A percentile compares a stretch with the other conserved stretches of the same genome.
Evolutionary conservation across 2,888 invertebrate genomes (phyloP).

Genomic region (Sisyra terminalis): DNA sequence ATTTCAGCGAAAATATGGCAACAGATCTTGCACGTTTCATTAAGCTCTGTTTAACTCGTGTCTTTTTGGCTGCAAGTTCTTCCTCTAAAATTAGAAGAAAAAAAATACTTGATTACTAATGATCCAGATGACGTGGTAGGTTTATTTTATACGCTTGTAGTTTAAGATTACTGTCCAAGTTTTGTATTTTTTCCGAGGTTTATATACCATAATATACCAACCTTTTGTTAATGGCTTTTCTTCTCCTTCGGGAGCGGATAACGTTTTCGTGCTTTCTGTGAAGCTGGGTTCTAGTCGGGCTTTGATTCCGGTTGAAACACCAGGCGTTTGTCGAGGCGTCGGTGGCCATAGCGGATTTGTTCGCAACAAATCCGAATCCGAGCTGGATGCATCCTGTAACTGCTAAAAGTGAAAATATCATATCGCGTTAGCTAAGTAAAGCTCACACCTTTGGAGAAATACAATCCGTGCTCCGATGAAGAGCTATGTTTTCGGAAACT

Average conservation of each 20-base stretch:
- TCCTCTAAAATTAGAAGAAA: slow-evolving; percentile 28
- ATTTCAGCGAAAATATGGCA: slow-evolving; percentile 68
- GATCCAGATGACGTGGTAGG: no score
- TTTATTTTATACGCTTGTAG: no score
- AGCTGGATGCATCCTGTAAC: slow-evolving; percentile 33
- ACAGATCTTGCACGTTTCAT: slow-evolving; percentile 75
- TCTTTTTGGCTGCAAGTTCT: slow-evolving; percentile 45
- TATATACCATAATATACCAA: slow-evolving; percentile 14
- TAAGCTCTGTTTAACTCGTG: slow-evolving; percentile 50
- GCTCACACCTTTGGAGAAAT: slow-evolving; percentile 40
- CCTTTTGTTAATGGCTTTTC: slow-evolving; percentile 28
- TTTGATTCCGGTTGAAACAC: slow-evolving; percentile 8
- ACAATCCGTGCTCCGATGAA: slow-evolving; percentile 67
- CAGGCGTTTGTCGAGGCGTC: slow-evolving; percentile 20
- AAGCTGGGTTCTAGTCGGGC: slow-evolving; percentile 29
- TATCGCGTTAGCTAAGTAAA: background rate
- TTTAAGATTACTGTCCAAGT: no score
- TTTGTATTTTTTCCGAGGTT: no score
- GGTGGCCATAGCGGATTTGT: slow-evolving; percentile 21
- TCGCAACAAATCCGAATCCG: slow-evolving; percentile 37
- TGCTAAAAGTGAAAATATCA: background rate
- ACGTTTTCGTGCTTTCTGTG: slow-evolving; percentile 34
- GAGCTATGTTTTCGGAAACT: slow-evolving; percentile 35
- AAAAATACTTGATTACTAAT: slow-evolving; percentile 4
- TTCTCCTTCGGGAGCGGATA: slow-evolving; percentile 32